Evolutionary conservation across 2,797 vertebrate genomes (phyloP), one percentile per base, ranked within the genome.

Genomic region (Esox masquinongy): DNA sequence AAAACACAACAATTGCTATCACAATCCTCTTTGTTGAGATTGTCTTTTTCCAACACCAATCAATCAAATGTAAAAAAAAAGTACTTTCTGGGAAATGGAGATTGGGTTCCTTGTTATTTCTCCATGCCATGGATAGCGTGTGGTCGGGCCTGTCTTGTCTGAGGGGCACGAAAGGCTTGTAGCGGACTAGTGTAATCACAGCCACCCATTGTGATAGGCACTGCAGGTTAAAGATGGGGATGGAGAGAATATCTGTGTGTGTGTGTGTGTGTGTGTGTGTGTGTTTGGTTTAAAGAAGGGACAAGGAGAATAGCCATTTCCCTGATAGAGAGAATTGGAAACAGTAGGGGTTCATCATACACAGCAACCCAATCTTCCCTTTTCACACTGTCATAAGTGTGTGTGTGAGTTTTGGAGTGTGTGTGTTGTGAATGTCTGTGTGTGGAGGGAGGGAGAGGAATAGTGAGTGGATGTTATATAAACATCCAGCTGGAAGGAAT

Each of bases 241-340:
- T 16, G 72, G 69, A 76, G 80, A 73, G 51, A 80, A 9, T 56
- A 2, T 56, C 5, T 56, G 7, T 61, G 22, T 61, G 22, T 61
- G 56, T 26, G 2, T n/a, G 17, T 51, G 49, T 53, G 5, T 19
- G 50, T 56, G 14, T 56, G 53, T 56, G 7, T 61, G 22, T 61
- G 22, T 61, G 56, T 26, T 22, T 61, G 22, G 6, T 47, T 47
- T 11, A 47, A 47, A 47, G 43, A 47, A 47, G 43, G 43, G 43
- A 47, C 43, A 12, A 47, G 43, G 12, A 47, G 43, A 47, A 47
- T 14, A 14, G 9, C 7, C 43, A 14, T 47, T 81, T 80, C 83
- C 78, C 76, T 79, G 83, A 75, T 22, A 17, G 79, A 83, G 86
- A 91, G 91, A 92, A 91, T 87, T 47, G 88, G 87, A 90, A 91